These are phyloP conservation scores for Philonicus albiceps DNA, from an alignment of 2,888 invertebrate species.

Conservation along the genomic window DNA sequence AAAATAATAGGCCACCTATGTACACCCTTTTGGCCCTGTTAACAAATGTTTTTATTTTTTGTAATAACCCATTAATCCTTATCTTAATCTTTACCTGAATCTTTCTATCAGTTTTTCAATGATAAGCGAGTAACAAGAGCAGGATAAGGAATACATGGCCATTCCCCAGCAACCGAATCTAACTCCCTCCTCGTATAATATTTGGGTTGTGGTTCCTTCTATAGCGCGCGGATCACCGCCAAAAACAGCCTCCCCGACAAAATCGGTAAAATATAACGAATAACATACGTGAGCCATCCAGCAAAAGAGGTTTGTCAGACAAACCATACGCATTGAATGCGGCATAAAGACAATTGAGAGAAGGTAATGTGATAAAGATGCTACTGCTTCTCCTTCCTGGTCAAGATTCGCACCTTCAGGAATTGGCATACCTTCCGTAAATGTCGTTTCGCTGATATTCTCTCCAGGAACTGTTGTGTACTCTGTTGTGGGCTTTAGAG, in stretches of 20 bases:
- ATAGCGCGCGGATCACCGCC: slow-evolving; percentile 70
- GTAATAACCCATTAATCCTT: neutral
- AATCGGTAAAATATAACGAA: slow-evolving; percentile 95
- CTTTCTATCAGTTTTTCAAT: slow-evolving; percentile 86
- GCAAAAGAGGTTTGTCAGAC: slow-evolving; percentile 93
- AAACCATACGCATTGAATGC: slow-evolving; percentile 81
- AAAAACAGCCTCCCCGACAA: slow-evolving; percentile 67
- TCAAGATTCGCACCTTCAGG: slow-evolving; percentile 44
- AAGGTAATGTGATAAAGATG: slow-evolving; percentile 80
- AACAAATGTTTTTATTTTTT: neutral
- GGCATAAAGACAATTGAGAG: slow-evolving; percentile 94
- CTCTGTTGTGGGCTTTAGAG: slow-evolving; percentile 43
- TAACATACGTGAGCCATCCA: slow-evolving; percentile 99
- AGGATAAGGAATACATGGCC: slow-evolving; percentile 95
- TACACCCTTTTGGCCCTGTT: slow-evolving; percentile 85
- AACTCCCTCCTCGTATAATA: slow-evolving; percentile 88
- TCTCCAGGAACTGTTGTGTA: slow-evolving; percentile 51
- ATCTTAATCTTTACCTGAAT: slow-evolving; percentile 65
- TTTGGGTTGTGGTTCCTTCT: slow-evolving; percentile 70
- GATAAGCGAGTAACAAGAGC: slow-evolving; percentile 87
- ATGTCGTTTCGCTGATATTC: slow-evolving; percentile 52
- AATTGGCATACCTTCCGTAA: slow-evolving; percentile 47
- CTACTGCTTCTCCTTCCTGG: slow-evolving; percentile 58
- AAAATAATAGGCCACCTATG: slow-evolving; percentile 86
- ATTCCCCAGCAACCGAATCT: slow-evolving; percentile 97